Base-by-base conservation (phyloP, 2,797 vertebrate species). In the Bradypodion pumilum region DNA sequence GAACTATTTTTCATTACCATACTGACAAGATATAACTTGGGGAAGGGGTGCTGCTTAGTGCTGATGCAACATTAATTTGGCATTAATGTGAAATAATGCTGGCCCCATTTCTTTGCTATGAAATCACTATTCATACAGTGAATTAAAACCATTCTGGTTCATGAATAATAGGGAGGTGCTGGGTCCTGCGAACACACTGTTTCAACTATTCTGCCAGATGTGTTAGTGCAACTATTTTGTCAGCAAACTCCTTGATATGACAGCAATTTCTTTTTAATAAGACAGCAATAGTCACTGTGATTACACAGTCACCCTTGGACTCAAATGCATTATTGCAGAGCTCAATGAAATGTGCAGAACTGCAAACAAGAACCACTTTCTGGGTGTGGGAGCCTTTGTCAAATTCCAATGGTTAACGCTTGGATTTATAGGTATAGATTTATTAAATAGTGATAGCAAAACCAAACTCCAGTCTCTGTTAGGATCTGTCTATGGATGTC, bases 161-260 rank as follows among this genome's bases (percentile, higher is more conserved):
- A 75, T 19, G 2, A 85, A 0, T 0, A 75, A 44, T 68, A 10
- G 63, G n/a, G 79, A 85, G 81, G 81, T 25, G 49, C 27, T 74
- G 0, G 2, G 59, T 42, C 1, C 7, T 82, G 19, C 69, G 86
- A 70, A 29, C 10, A 40, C 84, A 52, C 40, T 82, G 35, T 85
- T 3, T 8, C 16, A 32, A 42, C 78, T 72, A 3, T 83, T 2
- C 42, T 82, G 15, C 4, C 25, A 86, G 29, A 72, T 40, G 1
- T 16, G 77, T 23, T 68, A 9, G 2, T 56, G 27, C 5, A 78
- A 72, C n/a, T 82, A 27, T 80, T 91, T 88, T 85, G 60, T 69
- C 75, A 75, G 56, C 80, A 74, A 85, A 0, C 7, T 72, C 52
- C 62, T 46, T 86, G n/a, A 83, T 2, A 9, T 56, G 27, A 23